Conservation (phyloP, 2,888 invertebrate species). For the Meiosimyza decipiens region DNA sequence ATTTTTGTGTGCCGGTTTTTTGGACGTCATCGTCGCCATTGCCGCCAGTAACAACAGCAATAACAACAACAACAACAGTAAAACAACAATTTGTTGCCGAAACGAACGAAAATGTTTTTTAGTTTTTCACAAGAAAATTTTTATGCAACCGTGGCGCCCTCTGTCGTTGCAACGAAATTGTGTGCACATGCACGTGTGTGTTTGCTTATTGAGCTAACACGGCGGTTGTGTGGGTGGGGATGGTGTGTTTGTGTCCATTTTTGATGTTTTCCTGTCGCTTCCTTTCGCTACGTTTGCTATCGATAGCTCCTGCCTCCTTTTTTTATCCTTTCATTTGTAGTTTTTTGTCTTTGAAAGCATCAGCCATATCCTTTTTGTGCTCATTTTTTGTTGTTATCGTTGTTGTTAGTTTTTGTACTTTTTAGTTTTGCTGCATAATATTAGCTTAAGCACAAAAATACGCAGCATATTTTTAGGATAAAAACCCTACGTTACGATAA, state of each 20-base stretch:
- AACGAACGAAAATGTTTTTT: constrained; percentile 15
- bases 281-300: too few relatives aligned
- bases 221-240: too few relatives aligned
- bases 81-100: constrained; percentile 32
- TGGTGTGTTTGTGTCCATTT: too few relatives aligned
- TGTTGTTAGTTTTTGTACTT: neutral
- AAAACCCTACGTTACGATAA: neutral
- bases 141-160: too few relatives aligned
- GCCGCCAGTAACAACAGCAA: neutral
- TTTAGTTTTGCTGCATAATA: constrained; percentile 9
- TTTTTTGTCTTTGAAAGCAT: neutral
- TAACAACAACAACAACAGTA: too few relatives aligned
- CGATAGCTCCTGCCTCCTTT: too few relatives aligned
- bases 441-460: constrained; percentile 33
- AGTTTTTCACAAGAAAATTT: too few relatives aligned
- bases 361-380: constrained; percentile 12
- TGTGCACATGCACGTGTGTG: too few relatives aligned
- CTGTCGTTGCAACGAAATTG: too few relatives aligned
- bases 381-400: constrained; percentile 24
- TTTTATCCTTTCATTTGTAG: neutral
- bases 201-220: too few relatives aligned
- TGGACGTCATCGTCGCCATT: constrained; percentile 29
- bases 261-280: too few relatives aligned
- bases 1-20: constrained; percentile 38
- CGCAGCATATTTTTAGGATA: constrained; percentile 33